Conservation (phyloP, 2,888 invertebrate genomes). For the Philaethria dido region DNA sequence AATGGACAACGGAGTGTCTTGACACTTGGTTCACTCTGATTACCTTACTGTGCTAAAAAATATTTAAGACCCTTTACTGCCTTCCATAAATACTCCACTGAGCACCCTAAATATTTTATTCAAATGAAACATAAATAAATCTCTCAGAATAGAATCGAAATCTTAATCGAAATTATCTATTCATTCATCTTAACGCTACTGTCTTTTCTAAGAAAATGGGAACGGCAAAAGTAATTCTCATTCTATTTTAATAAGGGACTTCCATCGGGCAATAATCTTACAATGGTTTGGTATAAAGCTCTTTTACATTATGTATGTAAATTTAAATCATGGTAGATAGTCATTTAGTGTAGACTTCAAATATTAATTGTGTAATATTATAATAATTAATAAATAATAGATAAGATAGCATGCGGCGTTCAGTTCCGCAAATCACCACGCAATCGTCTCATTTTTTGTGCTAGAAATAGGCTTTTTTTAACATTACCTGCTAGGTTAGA, state of each 20-base stretch:
- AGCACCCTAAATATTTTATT: neutral
- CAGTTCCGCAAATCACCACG: too few relatives aligned
- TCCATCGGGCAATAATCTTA: neutral
- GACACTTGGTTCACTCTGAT: too few relatives aligned
- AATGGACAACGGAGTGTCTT: too few relatives aligned
- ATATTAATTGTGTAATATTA: neutral
- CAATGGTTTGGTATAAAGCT: neutral
- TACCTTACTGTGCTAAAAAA: too few relatives aligned
- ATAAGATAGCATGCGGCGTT: too few relatives aligned
- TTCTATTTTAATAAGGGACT: constrained; percentile 4
- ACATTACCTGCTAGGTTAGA: too few relatives aligned
- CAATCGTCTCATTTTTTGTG: too few relatives aligned
- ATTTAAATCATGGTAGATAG: neutral
- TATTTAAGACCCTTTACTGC: too few relatives aligned
- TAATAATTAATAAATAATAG: too few relatives aligned
- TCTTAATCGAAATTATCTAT: constrained; percentile 26
- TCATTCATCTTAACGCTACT: constrained; percentile 19
- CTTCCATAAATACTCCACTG: neutral
- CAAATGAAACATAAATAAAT: constrained; percentile 23
- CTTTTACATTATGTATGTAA: neutral
- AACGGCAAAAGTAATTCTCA: neutral
- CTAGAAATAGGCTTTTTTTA: too few relatives aligned
- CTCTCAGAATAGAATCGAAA: neutral
- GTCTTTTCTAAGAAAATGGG: constrained; percentile 6
- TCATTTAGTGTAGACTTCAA: neutral